A percentile compares a stretch with the other conserved stretches of the same genome.
phyloP scores from a whole-genome alignment of 2,113 vertebrate species.

The Callospermophilus lateralis region DNA sequence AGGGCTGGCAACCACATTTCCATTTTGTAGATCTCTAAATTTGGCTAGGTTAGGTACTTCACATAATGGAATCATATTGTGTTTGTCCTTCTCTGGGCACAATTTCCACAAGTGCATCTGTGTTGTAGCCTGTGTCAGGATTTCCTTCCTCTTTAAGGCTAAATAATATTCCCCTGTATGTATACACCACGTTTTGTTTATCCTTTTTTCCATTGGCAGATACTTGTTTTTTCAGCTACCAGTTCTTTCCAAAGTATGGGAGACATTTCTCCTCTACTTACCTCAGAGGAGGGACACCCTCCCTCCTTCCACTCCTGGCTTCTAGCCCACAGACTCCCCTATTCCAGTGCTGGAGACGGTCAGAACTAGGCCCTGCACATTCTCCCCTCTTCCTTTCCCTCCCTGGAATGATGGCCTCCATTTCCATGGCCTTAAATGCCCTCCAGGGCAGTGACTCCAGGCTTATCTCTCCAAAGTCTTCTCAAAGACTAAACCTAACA shows the following conservation, averaged over 20 bases:
- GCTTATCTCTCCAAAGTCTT: neutral
- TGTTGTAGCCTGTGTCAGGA: neutral
- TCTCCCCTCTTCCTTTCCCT: neutral
- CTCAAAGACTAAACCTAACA: neutral
- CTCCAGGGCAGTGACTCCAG: neutral
- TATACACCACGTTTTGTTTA: neutral
- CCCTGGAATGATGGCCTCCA: neutral
- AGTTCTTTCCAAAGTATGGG: neutral
- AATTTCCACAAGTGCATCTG: neutral
- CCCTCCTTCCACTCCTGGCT: neutral
- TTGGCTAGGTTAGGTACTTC: neutral
- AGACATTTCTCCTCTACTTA: neutral
- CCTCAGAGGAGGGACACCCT: neutral
- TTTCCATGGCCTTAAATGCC: neutral
- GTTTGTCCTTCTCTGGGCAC: neutral
- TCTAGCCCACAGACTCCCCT: too few relatives aligned
- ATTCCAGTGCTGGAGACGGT: neutral
- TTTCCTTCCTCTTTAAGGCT: neutral
- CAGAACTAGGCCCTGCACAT: neutral
- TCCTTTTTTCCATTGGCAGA: neutral
- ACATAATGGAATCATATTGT: accelerated
- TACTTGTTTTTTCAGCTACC: neutral
- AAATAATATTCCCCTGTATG: neutral
- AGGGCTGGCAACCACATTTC: neutral
- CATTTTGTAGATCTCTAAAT: neutral